Evolutionary conservation across 2,113 vertebrate species (phyloP).

Genomic region (Xiphophorus hellerii): DNA sequence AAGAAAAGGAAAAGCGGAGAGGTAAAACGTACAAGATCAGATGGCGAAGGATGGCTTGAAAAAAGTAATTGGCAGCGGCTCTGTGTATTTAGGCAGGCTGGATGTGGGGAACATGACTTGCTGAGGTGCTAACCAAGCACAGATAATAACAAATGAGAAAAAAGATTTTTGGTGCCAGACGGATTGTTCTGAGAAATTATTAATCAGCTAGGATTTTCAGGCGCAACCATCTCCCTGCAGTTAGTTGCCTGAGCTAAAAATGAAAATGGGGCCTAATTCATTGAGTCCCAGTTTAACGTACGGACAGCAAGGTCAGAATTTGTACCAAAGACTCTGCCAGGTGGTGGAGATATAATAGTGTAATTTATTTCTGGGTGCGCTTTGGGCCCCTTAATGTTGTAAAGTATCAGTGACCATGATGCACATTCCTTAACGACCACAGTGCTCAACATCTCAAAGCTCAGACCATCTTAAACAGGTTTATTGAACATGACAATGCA

Average conservation of each 20-base stretch:
- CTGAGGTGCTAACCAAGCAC: not conserved
- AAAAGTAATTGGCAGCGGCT: not conserved
- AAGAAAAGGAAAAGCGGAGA: conserved; percentile 16
- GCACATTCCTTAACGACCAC: no score
- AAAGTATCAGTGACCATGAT: no score
- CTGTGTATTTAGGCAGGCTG: not conserved
- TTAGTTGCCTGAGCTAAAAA: not conserved
- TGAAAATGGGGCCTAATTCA: not conserved
- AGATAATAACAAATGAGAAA: no score
- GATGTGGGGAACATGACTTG: not conserved
- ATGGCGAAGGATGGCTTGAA: conserved; percentile 1
- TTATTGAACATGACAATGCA: no score
- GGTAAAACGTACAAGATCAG: conserved; percentile 19
- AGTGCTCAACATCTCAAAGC: no score
- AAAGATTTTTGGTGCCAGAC: no score
- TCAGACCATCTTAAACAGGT: no score
- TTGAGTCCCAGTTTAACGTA: not conserved
- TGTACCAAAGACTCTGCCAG: no score
- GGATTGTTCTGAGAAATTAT: not conserved
- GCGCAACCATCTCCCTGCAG: not conserved
- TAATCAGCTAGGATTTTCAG: not conserved
- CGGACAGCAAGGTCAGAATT: not conserved
- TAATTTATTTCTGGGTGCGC: no score
- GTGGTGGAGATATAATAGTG: no score
- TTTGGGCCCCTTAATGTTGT: no score